These are phyloP conservation scores for Ptychodera flava DNA, from an alignment of 35 echinoderm and acorn worm genomes.

Conservation along the genomic window DNA sequence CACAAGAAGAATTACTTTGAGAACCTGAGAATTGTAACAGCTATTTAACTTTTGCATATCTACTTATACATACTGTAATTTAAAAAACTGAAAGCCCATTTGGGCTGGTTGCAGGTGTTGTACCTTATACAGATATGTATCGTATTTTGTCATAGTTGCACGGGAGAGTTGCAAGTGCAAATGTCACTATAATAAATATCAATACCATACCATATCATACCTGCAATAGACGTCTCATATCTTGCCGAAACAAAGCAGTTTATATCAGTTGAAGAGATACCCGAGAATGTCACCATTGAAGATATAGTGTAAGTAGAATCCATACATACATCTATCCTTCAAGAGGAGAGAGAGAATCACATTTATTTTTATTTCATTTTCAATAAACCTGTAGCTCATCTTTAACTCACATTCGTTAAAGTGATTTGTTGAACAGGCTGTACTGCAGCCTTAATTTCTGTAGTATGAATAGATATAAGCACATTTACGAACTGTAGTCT, in stretches of 20 bases:
- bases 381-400: neutral
- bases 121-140: too few relatives aligned
- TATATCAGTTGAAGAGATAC: neutral
- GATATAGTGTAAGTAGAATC: neutral
- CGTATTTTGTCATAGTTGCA: too few relatives aligned
- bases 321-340: neutral
- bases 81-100: neutral
- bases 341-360: neutral
- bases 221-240: neutral
- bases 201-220: neutral
- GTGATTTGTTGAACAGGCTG: neutral
- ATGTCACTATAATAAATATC: too few relatives aligned
- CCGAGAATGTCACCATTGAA: neutral
- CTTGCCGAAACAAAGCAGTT: neutral
- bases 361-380: neutral
- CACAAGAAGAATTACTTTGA: too few relatives aligned
- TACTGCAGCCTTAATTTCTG: too few relatives aligned
- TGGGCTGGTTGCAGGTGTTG: too few relatives aligned
- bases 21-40: too few relatives aligned
- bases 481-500: neutral
- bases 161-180: too few relatives aligned
- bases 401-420: neutral
- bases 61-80: neutral
- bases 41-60: neutral
- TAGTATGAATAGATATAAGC: neutral